phyloP scores from a whole-genome alignment of 1,140 invertebrate genomes.

The Drosophila santomea region DNA sequence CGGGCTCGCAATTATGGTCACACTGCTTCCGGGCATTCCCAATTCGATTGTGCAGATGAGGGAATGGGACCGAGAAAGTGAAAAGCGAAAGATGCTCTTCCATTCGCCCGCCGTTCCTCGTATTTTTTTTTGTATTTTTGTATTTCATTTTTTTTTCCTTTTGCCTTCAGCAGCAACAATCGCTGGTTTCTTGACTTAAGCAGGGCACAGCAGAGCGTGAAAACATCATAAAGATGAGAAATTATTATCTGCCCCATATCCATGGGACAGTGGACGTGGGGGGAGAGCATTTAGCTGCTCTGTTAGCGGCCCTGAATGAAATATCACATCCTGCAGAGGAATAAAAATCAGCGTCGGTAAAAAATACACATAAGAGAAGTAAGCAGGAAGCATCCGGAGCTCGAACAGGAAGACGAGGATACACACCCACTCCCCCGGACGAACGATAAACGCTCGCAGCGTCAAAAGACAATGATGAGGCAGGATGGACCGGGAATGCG shows the following conservation, averaged over 20 bases:
- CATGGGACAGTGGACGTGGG: not conserved
- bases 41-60: slow-evolving; percentile 33
- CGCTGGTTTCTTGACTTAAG: slow-evolving; percentile 41
- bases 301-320: slow-evolving; percentile 72
- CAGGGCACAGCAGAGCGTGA: slow-evolving; percentile 50
- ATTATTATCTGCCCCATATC: slow-evolving; percentile 44
- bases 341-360: slow-evolving; percentile 79
- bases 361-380: slow-evolving; percentile 62
- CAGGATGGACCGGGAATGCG: slow-evolving; percentile 27
- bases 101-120: not conserved
- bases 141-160: not conserved
- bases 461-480: slow-evolving; percentile 73
- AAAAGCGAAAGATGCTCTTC: slow-evolving; percentile 34
- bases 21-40: slow-evolving; percentile 45
- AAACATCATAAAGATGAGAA: slow-evolving; percentile 65
- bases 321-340: slow-evolving; percentile 79
- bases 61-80: slow-evolving; percentile 25
- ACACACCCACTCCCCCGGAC: slow-evolving; percentile 7
- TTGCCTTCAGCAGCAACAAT: slow-evolving; percentile 9
- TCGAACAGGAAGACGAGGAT: slow-evolving; percentile 62
- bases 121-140: not conserved
- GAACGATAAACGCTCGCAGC: slow-evolving; percentile 59
- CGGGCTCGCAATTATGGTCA: slow-evolving; percentile 39
- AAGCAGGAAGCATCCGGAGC: slow-evolving; percentile 65
- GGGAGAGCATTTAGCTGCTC: slow-evolving; percentile 58